phyloP scores from a whole-genome alignment of 2,113 vertebrate species.

The Herpetotheres cachinnans region DNA sequence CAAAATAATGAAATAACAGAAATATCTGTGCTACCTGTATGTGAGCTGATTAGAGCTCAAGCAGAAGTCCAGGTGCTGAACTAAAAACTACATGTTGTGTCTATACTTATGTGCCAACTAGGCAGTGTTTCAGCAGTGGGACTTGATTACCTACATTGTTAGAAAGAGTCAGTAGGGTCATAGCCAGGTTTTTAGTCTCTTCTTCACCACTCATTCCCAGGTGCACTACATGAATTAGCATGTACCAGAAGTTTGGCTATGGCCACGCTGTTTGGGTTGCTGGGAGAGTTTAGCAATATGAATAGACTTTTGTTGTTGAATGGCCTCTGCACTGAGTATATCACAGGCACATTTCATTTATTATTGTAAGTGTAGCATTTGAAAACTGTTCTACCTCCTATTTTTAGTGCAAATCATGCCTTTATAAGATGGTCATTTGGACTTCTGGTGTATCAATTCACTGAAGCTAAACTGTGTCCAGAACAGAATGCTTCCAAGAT shows the following conservation, averaged over 20 bases:
- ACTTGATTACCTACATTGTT: background rate
- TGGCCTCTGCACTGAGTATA: background rate
- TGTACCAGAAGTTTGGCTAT: background rate
- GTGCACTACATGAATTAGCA: background rate
- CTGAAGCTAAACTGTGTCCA: background rate
- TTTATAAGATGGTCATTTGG: background rate
- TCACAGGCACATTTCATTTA: background rate
- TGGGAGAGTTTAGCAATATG: background rate
- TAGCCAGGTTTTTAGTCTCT: background rate
- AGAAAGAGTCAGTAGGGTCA: background rate
- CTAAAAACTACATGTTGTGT: background rate
- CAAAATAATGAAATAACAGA: background rate
- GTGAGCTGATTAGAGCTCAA: background rate
- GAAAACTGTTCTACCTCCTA: background rate
- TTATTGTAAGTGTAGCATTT: background rate
- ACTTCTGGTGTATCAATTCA: background rate
- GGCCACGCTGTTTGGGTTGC: accelerated
- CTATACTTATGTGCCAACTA: background rate
- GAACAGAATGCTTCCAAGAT: background rate
- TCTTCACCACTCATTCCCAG: background rate
- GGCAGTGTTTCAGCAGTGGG: background rate
- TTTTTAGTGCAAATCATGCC: background rate
- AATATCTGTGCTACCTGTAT: background rate
- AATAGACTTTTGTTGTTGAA: background rate
- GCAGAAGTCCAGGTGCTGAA: background rate